These are phyloP conservation scores for Nowickia ferox DNA, from an alignment of 2,888 invertebrate genomes.

Conservation along the genomic window DNA sequence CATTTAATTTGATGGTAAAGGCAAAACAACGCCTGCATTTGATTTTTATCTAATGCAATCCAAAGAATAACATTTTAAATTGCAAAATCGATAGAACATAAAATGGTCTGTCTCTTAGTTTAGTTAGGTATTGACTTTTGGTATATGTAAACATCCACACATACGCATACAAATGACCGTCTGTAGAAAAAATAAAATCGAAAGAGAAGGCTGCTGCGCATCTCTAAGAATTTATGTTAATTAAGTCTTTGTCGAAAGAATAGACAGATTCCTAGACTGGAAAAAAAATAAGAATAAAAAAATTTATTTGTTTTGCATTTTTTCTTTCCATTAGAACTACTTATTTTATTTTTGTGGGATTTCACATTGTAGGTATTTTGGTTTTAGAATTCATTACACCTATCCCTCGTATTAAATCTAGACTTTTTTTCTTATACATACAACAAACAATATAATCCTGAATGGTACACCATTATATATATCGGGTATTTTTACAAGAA, in stretches of 20 bases:
- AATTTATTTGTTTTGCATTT: constrained; percentile 33
- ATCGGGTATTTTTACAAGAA: too few relatives aligned
- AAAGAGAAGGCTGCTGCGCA: constrained; percentile 23
- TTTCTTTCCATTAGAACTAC: constrained; percentile 10
- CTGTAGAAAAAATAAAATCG: not conserved
- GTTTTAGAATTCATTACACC: not conserved
- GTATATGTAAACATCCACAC: not conserved
- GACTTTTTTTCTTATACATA: too few relatives aligned
- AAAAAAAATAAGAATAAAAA: too few relatives aligned
- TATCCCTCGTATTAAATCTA: too few relatives aligned
- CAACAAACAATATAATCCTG: too few relatives aligned
- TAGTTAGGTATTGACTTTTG: constrained; percentile 1
- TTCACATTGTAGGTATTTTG: constrained; percentile 20
- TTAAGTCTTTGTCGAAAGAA: constrained; percentile 59
- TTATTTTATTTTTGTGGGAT: constrained; percentile 39
- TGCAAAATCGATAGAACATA: not conserved
- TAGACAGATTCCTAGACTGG: constrained; percentile 57
- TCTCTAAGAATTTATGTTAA: constrained; percentile 60
- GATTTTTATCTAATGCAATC: not conserved
- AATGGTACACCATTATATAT: too few relatives aligned
- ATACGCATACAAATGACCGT: not conserved
- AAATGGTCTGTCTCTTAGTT: not conserved
- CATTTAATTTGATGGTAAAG: too few relatives aligned
- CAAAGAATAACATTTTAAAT: constrained; percentile 13
- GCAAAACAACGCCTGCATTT: too few relatives aligned